Percentiles rank a stretch among this genome's conserved stretches.
These are phyloP conservation scores for Selenia dentaria DNA, from an alignment of 2,888 invertebrate genomes.

Conservation along the genomic window DNA sequence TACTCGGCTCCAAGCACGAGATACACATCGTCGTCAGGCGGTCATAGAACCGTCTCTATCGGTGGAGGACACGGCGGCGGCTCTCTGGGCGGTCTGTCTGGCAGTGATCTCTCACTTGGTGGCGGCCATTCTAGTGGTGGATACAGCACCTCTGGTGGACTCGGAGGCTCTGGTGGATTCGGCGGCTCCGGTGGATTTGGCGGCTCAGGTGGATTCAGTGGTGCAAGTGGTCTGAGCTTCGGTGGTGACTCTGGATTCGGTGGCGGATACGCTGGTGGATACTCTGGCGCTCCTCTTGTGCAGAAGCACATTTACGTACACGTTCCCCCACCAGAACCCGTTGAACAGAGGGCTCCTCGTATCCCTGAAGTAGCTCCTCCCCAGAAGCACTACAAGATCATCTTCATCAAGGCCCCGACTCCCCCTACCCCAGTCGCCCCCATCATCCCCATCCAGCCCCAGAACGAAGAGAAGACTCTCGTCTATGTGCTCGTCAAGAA, in stretches of 20 bases:
- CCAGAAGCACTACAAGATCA: constrained; percentile 96
- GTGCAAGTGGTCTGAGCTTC: constrained; percentile 53
- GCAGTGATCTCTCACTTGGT: constrained; percentile 52
- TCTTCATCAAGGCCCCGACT: constrained; percentile 96
- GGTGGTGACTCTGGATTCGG: constrained; percentile 66
- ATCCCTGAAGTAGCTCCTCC: constrained; percentile 88
- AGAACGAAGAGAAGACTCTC: constrained; percentile 94
- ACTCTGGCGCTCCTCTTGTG: constrained; percentile 86
- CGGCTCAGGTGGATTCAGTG: constrained; percentile 42
- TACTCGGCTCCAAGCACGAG: constrained; percentile 67
- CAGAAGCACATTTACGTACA: constrained; percentile 96
- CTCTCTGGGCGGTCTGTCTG: constrained; percentile 43
- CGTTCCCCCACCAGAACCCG: constrained; percentile 95
- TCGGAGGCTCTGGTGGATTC: constrained; percentile 40
- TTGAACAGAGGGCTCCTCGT: constrained; percentile 87
- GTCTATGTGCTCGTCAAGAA: constrained; percentile 95
- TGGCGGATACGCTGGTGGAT: constrained; percentile 73
- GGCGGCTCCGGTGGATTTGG: constrained; percentile 43
- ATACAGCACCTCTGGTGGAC: constrained; percentile 40
- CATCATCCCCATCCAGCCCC: constrained; percentile 91
- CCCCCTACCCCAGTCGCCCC: constrained; percentile 93
- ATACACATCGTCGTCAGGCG: constrained; percentile 57
- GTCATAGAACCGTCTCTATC: constrained; percentile 49
- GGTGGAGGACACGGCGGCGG: constrained; percentile 44
- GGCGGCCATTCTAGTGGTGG: constrained; percentile 53